Base-by-base conservation (phyloP, 2,113 vertebrate species). In the Equus przewalskii region DNA sequence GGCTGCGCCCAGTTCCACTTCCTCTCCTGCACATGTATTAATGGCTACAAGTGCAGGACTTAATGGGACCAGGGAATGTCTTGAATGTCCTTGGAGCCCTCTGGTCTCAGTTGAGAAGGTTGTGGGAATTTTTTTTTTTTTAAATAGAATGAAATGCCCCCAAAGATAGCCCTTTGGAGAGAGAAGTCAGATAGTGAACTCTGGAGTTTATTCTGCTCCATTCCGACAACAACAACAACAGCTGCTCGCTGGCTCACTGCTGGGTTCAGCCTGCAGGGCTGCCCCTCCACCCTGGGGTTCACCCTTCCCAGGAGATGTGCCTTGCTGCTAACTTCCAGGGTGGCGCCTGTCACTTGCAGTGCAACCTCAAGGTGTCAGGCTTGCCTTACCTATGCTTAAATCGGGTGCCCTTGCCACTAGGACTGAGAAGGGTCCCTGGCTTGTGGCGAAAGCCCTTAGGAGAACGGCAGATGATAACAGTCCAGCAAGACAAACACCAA, bases 341-440 rank as follows among this genome's bases (percentile, higher is more conserved):
- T 41, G 28, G 51, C 13, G 7, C 3, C 5, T 94, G 62, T 7
- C 33, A 3, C 85, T 91, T 46, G 30, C n/a, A 49, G 58, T 33
- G 7, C 7, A 12, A 41, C 98, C 99, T 1, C 98, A 97, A 98
- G 98, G 96, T 98, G 98, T 97, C 98, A 98, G 97, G 72, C 97
- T 96, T 28, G 67, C 81, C 92, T 97, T 28, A 7, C 51, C 8
- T 93, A 41, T 83, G 73, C 36, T 89, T 76, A 80, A 54, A n/a
- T 15, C 19, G 0, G 8, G 60, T 6, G 11, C 7, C 73, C 26
- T 19, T 4, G 36, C 7, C 0, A 0, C 44, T 22, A 28, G 26
- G 28, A 30, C 41, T 44, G 54, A 56, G 78, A 36, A 18, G n/a
- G 64, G 2, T 69, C 33, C 36, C 19, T 36, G 51, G 36, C 73